Base-by-base conservation (phyloP, 1,140 invertebrate genomes). In the Limonius californicus region DNA sequence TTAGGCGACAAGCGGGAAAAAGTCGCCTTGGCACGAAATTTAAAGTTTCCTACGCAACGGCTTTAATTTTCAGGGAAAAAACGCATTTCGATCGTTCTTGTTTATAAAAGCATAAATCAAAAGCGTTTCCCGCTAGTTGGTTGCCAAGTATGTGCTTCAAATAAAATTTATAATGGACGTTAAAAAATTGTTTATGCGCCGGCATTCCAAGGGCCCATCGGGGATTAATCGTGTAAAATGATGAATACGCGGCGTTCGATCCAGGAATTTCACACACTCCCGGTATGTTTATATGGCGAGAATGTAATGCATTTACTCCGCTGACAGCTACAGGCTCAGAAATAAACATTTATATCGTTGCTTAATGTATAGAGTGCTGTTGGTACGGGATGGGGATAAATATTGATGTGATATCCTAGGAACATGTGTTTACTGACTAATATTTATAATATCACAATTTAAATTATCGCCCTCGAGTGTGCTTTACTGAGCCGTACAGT, bases 231-330 rank as follows among this genome's bases (percentile, higher is more conserved):
- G 45, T 21, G 16, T 50, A 50, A 19, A 50, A 50, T 50, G 45
- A 50, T 50, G 16, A 19, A 50, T 50, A 50, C 7, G 14, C 15
- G 1, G 2, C 2, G 16, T 50, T 50, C n/a, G n/a, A 50, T 50
- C 9, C 35, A 50, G 45, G 45, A 50, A 50, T 50, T 50, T 18
- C 45, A 50, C 45, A 50, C 45, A 50, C 45, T 50, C 45, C 45
- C 45, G 45, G 45, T 21, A 50, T 50, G 45, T 50, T 50, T 50
- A 19, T 50, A 19, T 50, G n/a, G 16, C n/a, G 45, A 18, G 57
- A 63, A 63, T 57, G 56, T 59, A 63, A 63, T 63, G 62, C 62
- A 63, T 63, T 63, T 63, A 59, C 56, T 47, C 47, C 45, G 62
- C 16, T 63, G 62, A 63, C 62, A 63, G 62, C 62, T 59, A 63